Base-by-base conservation (phyloP, 2,888 invertebrate genomes). In the Agrenia bidenticulata region DNA sequence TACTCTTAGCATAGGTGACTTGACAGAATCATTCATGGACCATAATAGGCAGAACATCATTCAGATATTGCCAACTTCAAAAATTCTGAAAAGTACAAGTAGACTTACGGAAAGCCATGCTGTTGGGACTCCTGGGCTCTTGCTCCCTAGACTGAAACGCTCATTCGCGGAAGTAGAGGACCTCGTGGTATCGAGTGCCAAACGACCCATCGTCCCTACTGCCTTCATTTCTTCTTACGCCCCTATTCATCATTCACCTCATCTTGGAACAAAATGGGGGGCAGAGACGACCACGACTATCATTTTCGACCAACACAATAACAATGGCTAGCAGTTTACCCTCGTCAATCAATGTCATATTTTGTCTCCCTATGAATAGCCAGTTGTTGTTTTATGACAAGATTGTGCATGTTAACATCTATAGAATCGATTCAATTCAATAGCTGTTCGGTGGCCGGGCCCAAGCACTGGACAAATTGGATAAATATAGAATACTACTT, bases 291-390 rank as follows among this genome's bases (percentile, higher is more conserved):
- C 73, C 5, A 45, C 75, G 9, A 70, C 73, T n/a, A 75, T 76
- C 61, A 69, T 76, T 54, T 73, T 67, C 63, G 76, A 76, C 64
- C 76, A 76, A 60, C 75, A 75, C 49, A 75, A 76, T 61, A 76
- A 76, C 67, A 76, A 76, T 53, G 76, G 76, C 64, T 76, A 67
- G 32, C 32, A 11, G 51, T 27, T 19, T 61, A 37, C 37, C 39
- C 32, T 45, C 50, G 37, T 24, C 21, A 17, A 32, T 26, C 45
- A 32, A 24, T 32, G 27, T 49, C 53, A 50, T 61, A 19, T 23
- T 37, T 39, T 37, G 37, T 42, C 27, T 49, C 50, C 59, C 23
- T 45, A 9, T 45, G 5, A 45, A 45, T 45, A 45, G 45, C 5
- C 15, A 45, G 45, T 45, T 45, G n/a, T 45, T 45, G 19, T 45